These are phyloP conservation scores for Neelides folsomi DNA, from an alignment of 2,888 invertebrate genomes.

Conservation along the genomic window DNA sequence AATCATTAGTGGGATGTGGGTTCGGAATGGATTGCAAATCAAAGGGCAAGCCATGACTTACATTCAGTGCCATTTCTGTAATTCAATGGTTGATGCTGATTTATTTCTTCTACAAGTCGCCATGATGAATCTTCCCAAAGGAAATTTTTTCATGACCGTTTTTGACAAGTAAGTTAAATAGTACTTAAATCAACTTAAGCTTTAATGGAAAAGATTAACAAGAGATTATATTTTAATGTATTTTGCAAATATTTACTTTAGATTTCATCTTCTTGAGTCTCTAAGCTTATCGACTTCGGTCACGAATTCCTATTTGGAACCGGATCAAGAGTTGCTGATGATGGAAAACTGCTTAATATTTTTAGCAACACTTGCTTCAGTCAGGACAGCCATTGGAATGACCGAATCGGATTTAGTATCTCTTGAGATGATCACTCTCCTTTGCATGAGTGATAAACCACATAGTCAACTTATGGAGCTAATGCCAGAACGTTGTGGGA, in stretches of 20 bases:
- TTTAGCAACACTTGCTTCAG: slow-evolving; percentile 72
- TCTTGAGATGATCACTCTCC: slow-evolving; percentile 79
- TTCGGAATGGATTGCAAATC: slow-evolving; percentile 90
- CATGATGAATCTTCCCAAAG: slow-evolving; percentile 56
- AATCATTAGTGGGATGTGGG: slow-evolving; percentile 88
- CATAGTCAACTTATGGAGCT: slow-evolving; percentile 88
- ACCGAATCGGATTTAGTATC: slow-evolving; percentile 54
- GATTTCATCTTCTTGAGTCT: slow-evolving; percentile 19
- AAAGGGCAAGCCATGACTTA: slow-evolving; percentile 99
- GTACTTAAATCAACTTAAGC: no score
- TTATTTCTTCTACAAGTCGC: slow-evolving; percentile 78
- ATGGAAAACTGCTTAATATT: slow-evolving; percentile 84
- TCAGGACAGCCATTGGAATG: slow-evolving; percentile 70
- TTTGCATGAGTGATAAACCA: slow-evolving; percentile 88
- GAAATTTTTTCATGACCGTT: slow-evolving; percentile 70
- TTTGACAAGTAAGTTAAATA: slow-evolving; percentile 88
- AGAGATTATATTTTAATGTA: not conserved
- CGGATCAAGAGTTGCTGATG: slow-evolving; percentile 77
- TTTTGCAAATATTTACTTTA: slow-evolving; percentile 30
- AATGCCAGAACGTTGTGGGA: slow-evolving; percentile 93
- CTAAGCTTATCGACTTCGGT: no score
- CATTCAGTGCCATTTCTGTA: slow-evolving; percentile 96
- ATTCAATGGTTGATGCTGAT: slow-evolving; percentile 96
- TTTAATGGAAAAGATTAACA: no score
- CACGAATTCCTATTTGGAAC: slow-evolving; percentile 47